Conservation (phyloP, 53 echinoderm and acorn worm genomes). For the Apostichopus leukothele region DNA sequence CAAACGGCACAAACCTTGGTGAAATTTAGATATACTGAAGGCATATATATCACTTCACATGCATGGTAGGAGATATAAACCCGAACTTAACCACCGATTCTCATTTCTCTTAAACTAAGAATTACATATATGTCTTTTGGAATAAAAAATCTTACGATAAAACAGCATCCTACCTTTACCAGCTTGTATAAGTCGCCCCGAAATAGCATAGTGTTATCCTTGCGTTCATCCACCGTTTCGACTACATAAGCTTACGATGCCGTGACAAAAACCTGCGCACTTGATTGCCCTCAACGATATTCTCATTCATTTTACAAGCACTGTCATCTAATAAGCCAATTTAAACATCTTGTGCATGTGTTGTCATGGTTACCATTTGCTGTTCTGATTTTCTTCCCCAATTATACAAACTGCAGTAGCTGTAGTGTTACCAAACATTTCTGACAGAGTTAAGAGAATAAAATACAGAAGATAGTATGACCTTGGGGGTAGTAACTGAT, state of each 20-base stretch:
- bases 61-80: too few species aligned
- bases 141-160: too few species aligned
- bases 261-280: background rate
- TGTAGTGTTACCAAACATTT: conserved; percentile 17
- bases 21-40: too few species aligned
- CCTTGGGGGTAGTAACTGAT: background rate
- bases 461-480: background rate
- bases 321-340: conserved; percentile 35
- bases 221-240: background rate
- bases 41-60: too few species aligned
- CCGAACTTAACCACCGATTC: too few species aligned
- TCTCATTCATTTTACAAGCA: conserved; percentile 6
- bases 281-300: background rate
- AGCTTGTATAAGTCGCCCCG: too few species aligned
- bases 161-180: too few species aligned
- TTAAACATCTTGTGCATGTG: conserved; percentile 37
- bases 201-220: too few species aligned
- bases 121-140: too few species aligned
- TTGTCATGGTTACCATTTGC: conserved; percentile 41
- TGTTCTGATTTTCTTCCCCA: conserved; percentile 26
- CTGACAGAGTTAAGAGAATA: background rate
- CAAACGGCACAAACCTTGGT: too few species aligned
- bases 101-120: too few species aligned
- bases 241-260: background rate
- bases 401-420: background rate